Base-by-base conservation (phyloP, 1,140 invertebrate genomes). In the Aphidius ervi region DNA sequence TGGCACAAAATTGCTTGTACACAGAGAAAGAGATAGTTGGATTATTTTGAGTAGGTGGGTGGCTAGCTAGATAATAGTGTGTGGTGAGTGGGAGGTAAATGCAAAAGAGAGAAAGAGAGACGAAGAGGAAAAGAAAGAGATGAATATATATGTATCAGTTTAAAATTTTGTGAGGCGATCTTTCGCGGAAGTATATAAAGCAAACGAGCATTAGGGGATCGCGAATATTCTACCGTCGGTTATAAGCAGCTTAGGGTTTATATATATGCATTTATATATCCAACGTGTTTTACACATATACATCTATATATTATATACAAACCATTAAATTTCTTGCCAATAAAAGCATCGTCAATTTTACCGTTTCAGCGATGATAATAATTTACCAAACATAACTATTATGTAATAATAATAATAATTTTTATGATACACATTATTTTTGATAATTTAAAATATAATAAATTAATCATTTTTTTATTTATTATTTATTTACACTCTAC, bases 101-200 rank as follows among this genome's bases (percentile, higher is more conserved):
- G 46, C 8, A 31, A 50, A 10, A 52, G 46, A 52, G 46, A 52
- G 10, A 20, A 31, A 45, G 41, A 53, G n/a, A 61, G 59, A n/a
- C n/a, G n/a, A n/a, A 61, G 37, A 50, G 46, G 16, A 49, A 37
- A 48, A 20, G n/a, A 42, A 53, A 45, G 62, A 54, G 49, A 23
- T 20, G 45, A 46, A 57, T 31, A 4, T 3, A 31, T 31, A 31
- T n/a, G n/a, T 31, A 31, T 31, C 23, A 31, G 23, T 31, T 31
- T 31, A 31, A 31, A 31, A 31, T n/a, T 46, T 46, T 46, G 10
- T 49, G 47, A 20, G 45, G 6, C 43, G 46, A 52, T 52, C 49
- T 52, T 52, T 52, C 20, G 49, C 6, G 23, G 23, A 52, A 52
- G 37, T 52, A 52, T 45, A 45, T 52, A 52, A 52, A 31, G 4